Base-by-base conservation (phyloP, 2,113 vertebrate species). In the Dasyornis broadbenti region DNA sequence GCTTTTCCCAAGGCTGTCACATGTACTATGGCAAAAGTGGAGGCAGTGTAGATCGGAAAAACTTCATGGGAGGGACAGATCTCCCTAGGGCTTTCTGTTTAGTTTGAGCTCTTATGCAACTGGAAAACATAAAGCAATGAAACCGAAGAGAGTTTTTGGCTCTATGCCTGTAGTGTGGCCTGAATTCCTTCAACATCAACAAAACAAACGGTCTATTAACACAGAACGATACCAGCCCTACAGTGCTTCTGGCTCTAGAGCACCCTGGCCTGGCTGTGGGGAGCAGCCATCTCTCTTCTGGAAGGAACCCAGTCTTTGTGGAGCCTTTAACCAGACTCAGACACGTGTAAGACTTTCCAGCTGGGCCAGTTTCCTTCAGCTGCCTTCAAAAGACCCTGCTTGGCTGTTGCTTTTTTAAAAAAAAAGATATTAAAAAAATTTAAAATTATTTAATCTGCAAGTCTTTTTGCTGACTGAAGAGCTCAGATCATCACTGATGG, bases 261-360 rank as follows among this genome's bases (percentile, higher is more conserved):
- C 82, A 92, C 92, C 82, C 50, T 94, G 71, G 78, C 45, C 85
- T 82, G 88, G 76, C 72, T 82, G 10, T 52, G 70, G 44, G 63
- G 60, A 92, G 81, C 76, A 81, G 82, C 68, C 33, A 0, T 66
- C 14, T 3, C 85, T 71, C 60, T 39, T 47, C 85, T 93, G 95
- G 95, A 97, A 90, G 79, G 89, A 90, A 71, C 93, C 90, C 93
- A 96, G 93, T 52, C 90, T 97, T 92, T 95, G 93, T 95, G 60
- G 56, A 16, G 75, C 63, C 86, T 70, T 82, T 88, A 89, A 95
- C 83, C 77, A 60, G 59, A 37, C 35, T 90, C 59, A 78, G 75
- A 78, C 2, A 0, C 3, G 7, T 95, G 72, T 83, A 85, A 90
- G 57, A 56, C 85, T 81, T 94, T 72, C 79, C 93, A 96, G 82